phyloP scores from a whole-genome alignment of 2,888 invertebrate species.

The Cyaniris semiargus region DNA sequence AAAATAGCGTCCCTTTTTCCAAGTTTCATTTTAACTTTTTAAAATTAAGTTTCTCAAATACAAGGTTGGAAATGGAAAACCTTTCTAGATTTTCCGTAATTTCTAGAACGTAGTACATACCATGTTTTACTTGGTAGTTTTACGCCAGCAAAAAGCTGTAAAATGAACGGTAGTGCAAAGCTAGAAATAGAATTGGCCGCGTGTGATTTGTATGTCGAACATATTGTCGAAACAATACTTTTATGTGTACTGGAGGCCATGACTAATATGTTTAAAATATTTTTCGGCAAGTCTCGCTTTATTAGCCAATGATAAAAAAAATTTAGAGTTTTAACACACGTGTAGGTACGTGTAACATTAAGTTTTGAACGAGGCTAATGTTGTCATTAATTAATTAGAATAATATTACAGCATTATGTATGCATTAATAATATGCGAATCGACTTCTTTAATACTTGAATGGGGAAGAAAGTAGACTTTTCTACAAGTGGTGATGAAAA shows the following conservation, averaged over 20 bases:
- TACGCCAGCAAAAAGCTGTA: slow-evolving; percentile 62
- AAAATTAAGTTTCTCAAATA: background rate
- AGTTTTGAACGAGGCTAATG: background rate
- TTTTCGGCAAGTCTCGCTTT: slow-evolving; percentile 51
- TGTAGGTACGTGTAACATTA: background rate
- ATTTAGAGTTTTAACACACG: background rate
- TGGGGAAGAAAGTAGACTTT: too few relatives aligned
- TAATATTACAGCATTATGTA: too few relatives aligned
- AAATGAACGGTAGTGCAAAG: slow-evolving; percentile 60
- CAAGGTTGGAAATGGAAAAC: background rate
- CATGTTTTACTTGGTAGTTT: slow-evolving; percentile 52
- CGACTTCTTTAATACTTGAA: too few relatives aligned
- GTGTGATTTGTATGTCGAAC: slow-evolving; percentile 65
- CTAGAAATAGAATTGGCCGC: slow-evolving; percentile 66
- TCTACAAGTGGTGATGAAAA: background rate
- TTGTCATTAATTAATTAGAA: background rate
- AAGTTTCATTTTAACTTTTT: background rate
- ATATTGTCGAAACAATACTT: slow-evolving; percentile 68
- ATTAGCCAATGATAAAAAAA: background rate
- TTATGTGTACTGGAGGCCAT: slow-evolving; percentile 52
- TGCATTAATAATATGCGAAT: background rate
- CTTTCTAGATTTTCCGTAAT: background rate
- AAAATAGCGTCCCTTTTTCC: background rate
- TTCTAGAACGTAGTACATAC: background rate
- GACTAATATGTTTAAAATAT: slow-evolving; percentile 65